phyloP scores from a whole-genome alignment of 23 tunicate species.

The Diplosoma virens region DNA sequence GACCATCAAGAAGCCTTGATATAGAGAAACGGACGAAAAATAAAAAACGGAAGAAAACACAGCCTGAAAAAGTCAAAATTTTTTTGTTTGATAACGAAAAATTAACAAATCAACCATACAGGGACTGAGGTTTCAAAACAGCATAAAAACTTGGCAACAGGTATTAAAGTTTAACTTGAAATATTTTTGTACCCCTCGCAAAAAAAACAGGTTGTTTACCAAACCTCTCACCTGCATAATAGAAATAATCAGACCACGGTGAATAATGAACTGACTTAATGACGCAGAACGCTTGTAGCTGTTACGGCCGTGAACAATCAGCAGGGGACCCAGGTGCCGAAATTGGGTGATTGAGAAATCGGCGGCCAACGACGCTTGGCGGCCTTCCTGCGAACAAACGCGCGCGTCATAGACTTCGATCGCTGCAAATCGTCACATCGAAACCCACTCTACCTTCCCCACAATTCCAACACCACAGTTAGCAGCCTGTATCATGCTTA shows the following conservation, averaged over 20 bases:
- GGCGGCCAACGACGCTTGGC: slow-evolving; percentile 92
- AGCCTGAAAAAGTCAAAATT: no score
- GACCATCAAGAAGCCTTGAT: slow-evolving; percentile 90
- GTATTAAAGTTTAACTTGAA: no score
- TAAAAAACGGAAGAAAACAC: slow-evolving; percentile 92
- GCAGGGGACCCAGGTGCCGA: slow-evolving; percentile 60
- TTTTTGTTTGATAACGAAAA: no score
- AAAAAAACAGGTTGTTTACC: no score
- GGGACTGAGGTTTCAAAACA: no score
- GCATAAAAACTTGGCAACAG: no score
- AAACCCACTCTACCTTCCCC: slow-evolving; percentile 58
- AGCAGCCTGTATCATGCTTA: slow-evolving; percentile 96
- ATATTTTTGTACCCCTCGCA: no score
- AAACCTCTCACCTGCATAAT: slow-evolving; percentile 68
- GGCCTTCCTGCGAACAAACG: slow-evolving; percentile 60
- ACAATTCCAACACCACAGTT: slow-evolving; percentile 93
- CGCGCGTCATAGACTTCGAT: no score
- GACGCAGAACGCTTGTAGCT: slow-evolving; percentile 96
- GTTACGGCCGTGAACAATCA: slow-evolving; percentile 87
- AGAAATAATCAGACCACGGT: slow-evolving; percentile 87
- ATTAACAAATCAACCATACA: no score
- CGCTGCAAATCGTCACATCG: no score
- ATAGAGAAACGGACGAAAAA: slow-evolving; percentile 85
- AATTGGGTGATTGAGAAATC: slow-evolving; percentile 93
- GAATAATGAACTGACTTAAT: slow-evolving; percentile 89